Evolutionary conservation across 2,888 invertebrate species (phyloP).

Genomic region (Morpho achilles): DNA sequence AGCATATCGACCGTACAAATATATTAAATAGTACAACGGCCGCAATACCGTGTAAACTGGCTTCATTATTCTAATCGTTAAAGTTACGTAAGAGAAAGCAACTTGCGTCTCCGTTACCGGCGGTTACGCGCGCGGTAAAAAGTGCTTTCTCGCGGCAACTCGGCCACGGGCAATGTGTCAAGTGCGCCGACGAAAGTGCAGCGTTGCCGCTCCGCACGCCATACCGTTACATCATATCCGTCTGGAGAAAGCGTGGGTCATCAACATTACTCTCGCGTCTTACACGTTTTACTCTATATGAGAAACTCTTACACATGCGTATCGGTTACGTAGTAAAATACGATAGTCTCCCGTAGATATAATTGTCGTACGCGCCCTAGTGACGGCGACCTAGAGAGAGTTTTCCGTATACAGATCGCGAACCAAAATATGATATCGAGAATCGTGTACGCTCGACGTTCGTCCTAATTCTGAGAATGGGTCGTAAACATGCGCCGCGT

Average conservation of each 20-base stretch:
- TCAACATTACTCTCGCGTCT: conserved; percentile 48
- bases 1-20: too few relatives aligned
- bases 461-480: conserved; percentile 65
- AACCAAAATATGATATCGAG: conserved; percentile 26
- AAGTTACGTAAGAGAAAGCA: conserved; percentile 75
- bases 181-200: conserved; percentile 76
- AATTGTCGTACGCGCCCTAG: neutral
- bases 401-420: conserved; percentile 36
- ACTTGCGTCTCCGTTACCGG: conserved; percentile 64
- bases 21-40: too few relatives aligned
- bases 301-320: too few relatives aligned
- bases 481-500: conserved; percentile 66
- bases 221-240: conserved; percentile 69
- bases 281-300: conserved; percentile 13
- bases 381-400: conserved; percentile 6
- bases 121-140: conserved; percentile 71
- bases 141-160: conserved; percentile 75
- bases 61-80: conserved; percentile 51
- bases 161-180: conserved; percentile 79
- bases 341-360: neutral
- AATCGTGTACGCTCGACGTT: conserved; percentile 41
- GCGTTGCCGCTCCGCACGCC: conserved; percentile 51
- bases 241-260: conserved; percentile 71
- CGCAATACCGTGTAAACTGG: conserved; percentile 3
- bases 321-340: too few relatives aligned